These are phyloP conservation scores for Dendronephthya gigantea DNA, from an alignment of 64 coral and sea anemone genomes.

Conservation along the genomic window DNA sequence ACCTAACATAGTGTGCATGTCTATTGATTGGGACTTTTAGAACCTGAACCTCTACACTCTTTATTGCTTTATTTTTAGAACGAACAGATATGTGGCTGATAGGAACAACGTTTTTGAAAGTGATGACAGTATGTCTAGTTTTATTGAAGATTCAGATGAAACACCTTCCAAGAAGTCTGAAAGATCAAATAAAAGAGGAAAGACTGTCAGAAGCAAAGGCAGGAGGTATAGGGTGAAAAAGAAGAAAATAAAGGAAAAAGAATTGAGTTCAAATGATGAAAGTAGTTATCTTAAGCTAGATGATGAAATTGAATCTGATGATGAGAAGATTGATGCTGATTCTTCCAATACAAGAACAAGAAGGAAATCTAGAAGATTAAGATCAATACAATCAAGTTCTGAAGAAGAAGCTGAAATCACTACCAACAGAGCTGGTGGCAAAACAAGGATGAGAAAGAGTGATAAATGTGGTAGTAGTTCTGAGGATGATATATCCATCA, in stretches of 20 bases:
- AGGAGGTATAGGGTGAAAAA: conserved; percentile 7
- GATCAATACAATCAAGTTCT: too few species aligned
- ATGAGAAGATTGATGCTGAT: conserved; percentile 13
- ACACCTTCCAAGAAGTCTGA: neutral
- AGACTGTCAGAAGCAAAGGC: neutral
- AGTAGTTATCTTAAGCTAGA: too few species aligned
- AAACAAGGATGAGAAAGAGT: too few species aligned
- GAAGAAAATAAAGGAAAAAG: neutral
- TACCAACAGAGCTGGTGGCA: too few species aligned
- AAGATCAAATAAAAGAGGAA: neutral
- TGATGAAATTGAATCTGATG: neutral
- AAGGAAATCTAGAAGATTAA: too few species aligned
- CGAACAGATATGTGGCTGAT: conserved; percentile 56
- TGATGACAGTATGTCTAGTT: conserved; percentile 77
- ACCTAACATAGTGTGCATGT: too few species aligned
- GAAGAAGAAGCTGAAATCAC: too few species aligned
- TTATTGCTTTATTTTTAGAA: neutral
- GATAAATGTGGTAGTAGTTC: too few species aligned
- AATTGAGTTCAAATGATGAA: neutral
- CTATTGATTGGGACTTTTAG: too few species aligned
- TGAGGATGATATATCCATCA: too few species aligned
- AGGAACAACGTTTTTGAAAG: conserved; percentile 31
- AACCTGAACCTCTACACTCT: too few species aligned
- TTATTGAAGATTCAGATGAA: conserved; percentile 67
- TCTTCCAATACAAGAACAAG: neutral